Evolutionary conservation across 2,113 vertebrate species (phyloP), one percentile per base, ranked within the genome.

Genomic region (Thunnus maccoyii): DNA sequence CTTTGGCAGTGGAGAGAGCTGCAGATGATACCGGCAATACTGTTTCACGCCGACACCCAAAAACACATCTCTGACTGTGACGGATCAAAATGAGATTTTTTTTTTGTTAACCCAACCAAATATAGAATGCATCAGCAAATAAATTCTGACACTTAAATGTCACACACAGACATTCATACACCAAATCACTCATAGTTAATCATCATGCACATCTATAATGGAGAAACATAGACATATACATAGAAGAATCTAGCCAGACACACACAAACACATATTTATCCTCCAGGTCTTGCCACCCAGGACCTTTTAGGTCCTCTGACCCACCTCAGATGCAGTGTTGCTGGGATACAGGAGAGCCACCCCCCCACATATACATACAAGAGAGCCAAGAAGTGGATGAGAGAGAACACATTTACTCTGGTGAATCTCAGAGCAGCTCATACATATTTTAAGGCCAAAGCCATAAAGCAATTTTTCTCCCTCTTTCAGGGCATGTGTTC

Each of bases 401-500:
- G 48, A 84, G 55, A 51, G 16, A 85, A 74, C 60, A 68, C 80
- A 84, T 89, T 87, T 84, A 56, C 76, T 78, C 30, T 61, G n/a
- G 64, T 75, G 75, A 73, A 76, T 88, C 84, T 88, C 44, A 65
- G 62, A 81, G 82, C 76, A 44, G 44, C 78, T 90, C 85, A 89
- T 92, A 46, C 72, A 92, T 92, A 88, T 89, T 91, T 88, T 22
- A 92, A 67, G 51, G 50, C 20, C 36, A 60, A 72, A 60, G 58
- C 72, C 72, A 81, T 78, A 48, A 85, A 80, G 67, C 46, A 13
- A 56, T 89, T 78, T 73, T 72, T 62, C 46, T 44, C 14, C 20
- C 32, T 76, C 56, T 76, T 63, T 76, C 36, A 62, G 16, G 58
- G 36, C 32, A 56, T 72, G 51, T 8, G 13, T 75, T 68, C n/a